Base-by-base conservation (phyloP, 1,140 invertebrate species). In the Diorhabda sublineata region DNA sequence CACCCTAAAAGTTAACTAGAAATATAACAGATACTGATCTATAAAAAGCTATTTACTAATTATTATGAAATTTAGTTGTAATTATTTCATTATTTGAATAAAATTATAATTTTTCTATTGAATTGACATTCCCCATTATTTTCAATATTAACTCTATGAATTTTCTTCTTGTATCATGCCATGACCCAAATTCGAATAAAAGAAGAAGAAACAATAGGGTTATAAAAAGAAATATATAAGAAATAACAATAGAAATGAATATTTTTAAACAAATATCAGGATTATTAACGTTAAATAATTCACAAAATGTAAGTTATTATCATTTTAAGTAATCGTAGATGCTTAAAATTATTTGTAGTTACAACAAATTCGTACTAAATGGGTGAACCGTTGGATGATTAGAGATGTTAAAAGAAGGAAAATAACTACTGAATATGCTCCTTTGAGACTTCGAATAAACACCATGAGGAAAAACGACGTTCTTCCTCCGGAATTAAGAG, bases 401-500 rank as follows among this genome's bases (percentile, higher is more conserved):
- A 85, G 91, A 67, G 95, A 97, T 83, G 88, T 91, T 0, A 93
- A 93, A 78, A 85, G 92, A 62, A 84, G 95, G 66, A 86, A 88
- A 77, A 83, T 89, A 70, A 86, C 89, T 2, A 87, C 87, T 68
- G 86, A 96, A 78, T 84, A 90, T 82, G 91, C 88, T 68, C 82
- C 87, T 6, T 86, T 89, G 52, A 85, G 94, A 71, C 79, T 92
- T 26, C 85, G 93, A 68, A 82, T 94, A 0, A 89, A 94, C 79
- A 87, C 89, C 3, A 75, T 97, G 44, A 86, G 91, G 68, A 92
- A 89, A 78, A 95, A 94, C 79, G 85, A 89, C 77, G 88, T 97
- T 73, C 80, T 97, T 41, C 95, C 95, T 1, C 62, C 79, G 61
- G 92, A 94, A 84, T 82, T 97, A 3, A 83, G 85, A 73, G 90